Percentiles rank a stretch among this genome's conserved stretches.
These are phyloP conservation scores for Cephalotes varians DNA, from an alignment of 2,888 invertebrate species.

Conservation along the genomic window DNA sequence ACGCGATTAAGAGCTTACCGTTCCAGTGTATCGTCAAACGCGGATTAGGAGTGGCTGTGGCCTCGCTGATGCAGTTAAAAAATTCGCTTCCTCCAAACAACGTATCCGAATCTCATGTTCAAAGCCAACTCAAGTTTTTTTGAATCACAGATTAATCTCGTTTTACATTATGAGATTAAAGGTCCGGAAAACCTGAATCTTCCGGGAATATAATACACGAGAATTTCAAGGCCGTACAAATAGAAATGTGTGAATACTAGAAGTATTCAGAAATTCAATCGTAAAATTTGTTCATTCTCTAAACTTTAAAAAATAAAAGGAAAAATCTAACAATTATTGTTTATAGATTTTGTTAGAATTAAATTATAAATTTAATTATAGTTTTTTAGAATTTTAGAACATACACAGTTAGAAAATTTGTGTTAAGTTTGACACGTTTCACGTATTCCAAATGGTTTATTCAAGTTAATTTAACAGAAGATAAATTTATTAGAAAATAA, in stretches of 20 bases:
- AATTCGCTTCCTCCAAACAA: constrained; percentile 40
- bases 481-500: no score
- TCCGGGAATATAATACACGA: background rate
- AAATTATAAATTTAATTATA: background rate
- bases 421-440: no score
- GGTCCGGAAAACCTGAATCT: background rate
- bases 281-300: background rate
- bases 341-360: background rate
- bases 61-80: constrained; percentile 45
- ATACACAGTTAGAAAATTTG: no score
- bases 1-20: constrained; percentile 78
- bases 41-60: constrained; percentile 56
- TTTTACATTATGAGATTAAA: constrained; percentile 32
- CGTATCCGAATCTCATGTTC: constrained; percentile 11
- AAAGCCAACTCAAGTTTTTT: constrained; percentile 25
- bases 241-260: background rate
- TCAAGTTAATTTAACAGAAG: no score
- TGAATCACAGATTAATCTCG: constrained; percentile 33
- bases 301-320: background rate
- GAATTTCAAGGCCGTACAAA: constrained; percentile 2
- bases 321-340: background rate
- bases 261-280: background rate
- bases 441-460: no score
- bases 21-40: constrained; percentile 59
- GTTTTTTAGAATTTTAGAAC: background rate